Percentiles rank a stretch among this genome's conserved stretches.
These are phyloP conservation scores for Nesidiocoris tenuis DNA, from an alignment of 2,888 invertebrate species.

Conservation along the genomic window DNA sequence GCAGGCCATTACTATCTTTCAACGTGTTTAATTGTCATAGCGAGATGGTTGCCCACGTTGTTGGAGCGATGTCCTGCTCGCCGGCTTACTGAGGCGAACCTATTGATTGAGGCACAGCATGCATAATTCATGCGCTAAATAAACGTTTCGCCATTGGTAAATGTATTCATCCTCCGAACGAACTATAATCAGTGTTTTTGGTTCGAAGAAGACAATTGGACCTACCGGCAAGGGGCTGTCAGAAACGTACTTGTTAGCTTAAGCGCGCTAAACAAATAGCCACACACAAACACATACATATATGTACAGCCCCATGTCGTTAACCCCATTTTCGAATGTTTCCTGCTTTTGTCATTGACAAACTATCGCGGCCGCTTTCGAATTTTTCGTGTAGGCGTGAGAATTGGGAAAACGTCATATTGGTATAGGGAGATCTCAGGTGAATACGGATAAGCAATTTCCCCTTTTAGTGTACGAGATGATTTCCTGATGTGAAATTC, in stretches of 20 bases:
- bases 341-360: neutral
- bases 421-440: too few species aligned
- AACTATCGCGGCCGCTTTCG: neutral
- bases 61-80: constrained; percentile 16
- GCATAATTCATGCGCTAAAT: constrained; percentile 23
- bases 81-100: constrained; percentile 1
- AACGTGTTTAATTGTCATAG: constrained; percentile 16
- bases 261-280: neutral
- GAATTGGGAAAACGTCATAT: neutral
- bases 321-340: neutral
- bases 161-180: constrained; percentile 25
- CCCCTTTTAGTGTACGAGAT: too few species aligned
- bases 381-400: neutral
- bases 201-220: constrained; percentile 27
- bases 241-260: neutral
- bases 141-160: constrained; percentile 17
- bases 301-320: neutral
- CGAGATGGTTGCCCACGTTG: constrained; percentile 2
- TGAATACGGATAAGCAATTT: too few species aligned
- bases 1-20: too few species aligned
- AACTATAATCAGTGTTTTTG: constrained; percentile 28
- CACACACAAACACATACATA: neutral
- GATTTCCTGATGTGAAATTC: too few species aligned
- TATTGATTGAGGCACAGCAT: constrained; percentile 21
- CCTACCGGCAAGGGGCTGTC: neutral